phyloP scores from a whole-genome alignment of 2,888 invertebrate genomes.

The Oasisia sp. region DNA sequence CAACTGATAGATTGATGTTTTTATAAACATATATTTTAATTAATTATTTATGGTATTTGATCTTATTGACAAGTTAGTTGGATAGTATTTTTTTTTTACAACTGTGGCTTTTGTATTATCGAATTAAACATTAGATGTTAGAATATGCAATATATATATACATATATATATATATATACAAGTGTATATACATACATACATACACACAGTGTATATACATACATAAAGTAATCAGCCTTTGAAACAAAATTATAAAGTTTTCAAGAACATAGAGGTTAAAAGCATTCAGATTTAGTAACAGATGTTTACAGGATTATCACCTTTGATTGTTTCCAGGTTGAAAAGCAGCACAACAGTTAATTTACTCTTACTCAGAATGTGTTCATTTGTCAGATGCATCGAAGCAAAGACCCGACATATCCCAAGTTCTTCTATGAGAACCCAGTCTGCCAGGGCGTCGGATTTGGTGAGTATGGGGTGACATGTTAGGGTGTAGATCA shows the following conservation, averaged over 20 bases:
- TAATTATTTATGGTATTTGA: too few relatives aligned
- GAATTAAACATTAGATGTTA: too few relatives aligned
- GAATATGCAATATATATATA: too few relatives aligned
- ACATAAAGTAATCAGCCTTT: too few relatives aligned
- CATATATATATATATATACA: too few relatives aligned
- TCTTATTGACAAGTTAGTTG: too few relatives aligned
- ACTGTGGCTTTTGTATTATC: too few relatives aligned
- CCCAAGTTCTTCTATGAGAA: conserved; percentile 46
- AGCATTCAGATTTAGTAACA: background rate
- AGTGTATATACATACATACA: too few relatives aligned
- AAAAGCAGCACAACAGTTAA: background rate
- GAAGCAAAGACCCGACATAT: conserved; percentile 38
- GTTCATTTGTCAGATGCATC: conserved; percentile 28
- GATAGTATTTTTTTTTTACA: too few relatives aligned
- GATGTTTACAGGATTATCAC: background rate
- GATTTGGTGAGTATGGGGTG: conserved; percentile 50
- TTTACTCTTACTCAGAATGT: background rate
- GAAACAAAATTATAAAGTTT: too few relatives aligned
- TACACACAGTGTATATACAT: too few relatives aligned
- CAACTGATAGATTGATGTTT: background rate
- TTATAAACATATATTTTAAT: background rate
- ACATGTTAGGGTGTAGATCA: background rate
- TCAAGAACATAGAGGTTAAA: too few relatives aligned
- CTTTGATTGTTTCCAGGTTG: background rate
- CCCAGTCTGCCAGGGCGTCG: conserved; percentile 54